Percentiles rank a stretch among this genome's conserved stretches.
phyloP scores from a whole-genome alignment of 2,888 invertebrate species.

The Parnassius apollo region DNA sequence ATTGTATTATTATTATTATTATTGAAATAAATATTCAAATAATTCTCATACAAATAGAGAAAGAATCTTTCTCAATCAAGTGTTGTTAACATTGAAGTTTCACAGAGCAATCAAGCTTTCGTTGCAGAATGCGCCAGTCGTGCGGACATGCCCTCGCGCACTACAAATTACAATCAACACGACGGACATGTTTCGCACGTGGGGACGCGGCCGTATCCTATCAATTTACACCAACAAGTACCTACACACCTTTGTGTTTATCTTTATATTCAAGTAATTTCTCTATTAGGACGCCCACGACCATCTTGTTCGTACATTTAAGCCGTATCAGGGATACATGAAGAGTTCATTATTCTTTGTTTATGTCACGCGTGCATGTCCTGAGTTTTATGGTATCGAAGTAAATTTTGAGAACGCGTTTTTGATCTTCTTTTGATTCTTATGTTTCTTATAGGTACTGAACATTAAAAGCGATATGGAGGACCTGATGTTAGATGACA shows the following conservation, averaged over 20 bases:
- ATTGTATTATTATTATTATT: no score
- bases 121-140: conserved; percentile 53
- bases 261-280: conserved; percentile 72
- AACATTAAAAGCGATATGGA: conserved; percentile 2
- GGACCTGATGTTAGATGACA: neutral
- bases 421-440: conserved; percentile 19
- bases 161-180: conserved; percentile 81
- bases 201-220: conserved; percentile 64
- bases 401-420: conserved; percentile 24
- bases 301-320: conserved; percentile 34
- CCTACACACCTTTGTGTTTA: conserved; percentile 56
- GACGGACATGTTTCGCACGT: conserved; percentile 72
- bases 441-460: conserved; percentile 4
- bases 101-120: conserved; percentile 12
- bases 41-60: no score
- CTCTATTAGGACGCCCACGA: conserved; percentile 66
- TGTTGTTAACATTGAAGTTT: no score
- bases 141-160: conserved; percentile 63
- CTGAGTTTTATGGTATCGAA: conserved; percentile 18
- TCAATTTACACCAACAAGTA: conserved; percentile 68
- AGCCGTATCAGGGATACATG: conserved; percentile 28
- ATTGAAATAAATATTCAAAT: no score
- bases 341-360: conserved; percentile 32
- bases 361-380: conserved; percentile 27
- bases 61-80: no score